Evolutionary conservation across 2,797 vertebrate species (phyloP).

Genomic region (Chrosomus eos): DNA sequence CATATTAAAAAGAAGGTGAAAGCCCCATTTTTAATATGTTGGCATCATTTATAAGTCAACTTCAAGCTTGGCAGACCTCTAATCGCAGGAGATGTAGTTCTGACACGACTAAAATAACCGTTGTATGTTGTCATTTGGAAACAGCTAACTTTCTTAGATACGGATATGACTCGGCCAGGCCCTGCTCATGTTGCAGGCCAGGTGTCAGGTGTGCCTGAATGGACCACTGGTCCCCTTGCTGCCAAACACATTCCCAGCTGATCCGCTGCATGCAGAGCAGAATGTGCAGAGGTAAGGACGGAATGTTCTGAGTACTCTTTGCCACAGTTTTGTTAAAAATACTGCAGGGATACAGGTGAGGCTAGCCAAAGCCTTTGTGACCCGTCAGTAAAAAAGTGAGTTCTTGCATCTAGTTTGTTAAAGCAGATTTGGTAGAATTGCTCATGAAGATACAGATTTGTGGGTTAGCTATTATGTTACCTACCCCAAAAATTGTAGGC

Average conservation of each 20-base stretch:
- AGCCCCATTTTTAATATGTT: not conserved
- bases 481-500: slow-evolving; percentile 62
- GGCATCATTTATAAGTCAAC: not conserved
- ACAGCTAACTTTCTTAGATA: slow-evolving; percentile 18
- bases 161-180: not conserved
- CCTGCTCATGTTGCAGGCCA: slow-evolving; percentile 32
- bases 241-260: slow-evolving; percentile 59
- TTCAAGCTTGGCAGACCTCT: slow-evolving; percentile 2
- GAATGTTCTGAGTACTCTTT: slow-evolving; percentile 66
- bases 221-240: slow-evolving; percentile 15
- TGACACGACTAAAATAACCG: slow-evolving; percentile 45
- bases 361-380: slow-evolving; percentile 5
- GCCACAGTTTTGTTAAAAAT: slow-evolving; percentile 40
- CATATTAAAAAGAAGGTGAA: not conserved
- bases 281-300: slow-evolving; percentile 54
- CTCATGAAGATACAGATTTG: slow-evolving; percentile 24
- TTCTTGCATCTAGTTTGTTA: slow-evolving; percentile 35
- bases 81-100: not conserved
- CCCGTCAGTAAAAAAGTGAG: not conserved
- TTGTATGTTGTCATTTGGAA: slow-evolving; percentile 49
- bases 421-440: not conserved
- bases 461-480: slow-evolving; percentile 51
- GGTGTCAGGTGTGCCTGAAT: slow-evolving; percentile 23
- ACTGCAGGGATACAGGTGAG: slow-evolving; percentile 34
- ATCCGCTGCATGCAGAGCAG: slow-evolving; percentile 43